Percentiles rank a stretch among this genome's conserved stretches.
Conservation (phyloP, 2,113 vertebrate species). For the Odontophorus gujanensis region DNA sequence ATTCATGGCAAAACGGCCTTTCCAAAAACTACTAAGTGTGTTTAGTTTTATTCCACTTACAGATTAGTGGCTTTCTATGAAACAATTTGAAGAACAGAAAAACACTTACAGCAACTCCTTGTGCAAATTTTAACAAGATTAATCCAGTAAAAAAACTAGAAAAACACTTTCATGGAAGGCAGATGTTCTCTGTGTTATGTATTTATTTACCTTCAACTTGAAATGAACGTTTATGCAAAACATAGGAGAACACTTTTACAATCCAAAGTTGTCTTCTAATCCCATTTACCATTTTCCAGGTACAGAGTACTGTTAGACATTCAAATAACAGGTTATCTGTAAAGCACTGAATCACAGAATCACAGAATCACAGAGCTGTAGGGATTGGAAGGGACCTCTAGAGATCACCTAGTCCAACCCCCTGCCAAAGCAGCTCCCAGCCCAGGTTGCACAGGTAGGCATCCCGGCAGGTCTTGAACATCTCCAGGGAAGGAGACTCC, state of each 20-base stretch:
- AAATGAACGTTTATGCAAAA: not conserved
- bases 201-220: not conserved
- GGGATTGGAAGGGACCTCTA: too few species aligned
- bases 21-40: not conserved
- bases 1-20: not conserved
- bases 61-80: not conserved
- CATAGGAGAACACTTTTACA: not conserved
- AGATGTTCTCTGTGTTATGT: not conserved
- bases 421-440: too few species aligned
- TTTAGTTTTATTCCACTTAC: not conserved
- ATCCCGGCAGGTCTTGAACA: too few species aligned
- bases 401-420: too few species aligned
- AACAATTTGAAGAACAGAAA: not conserved
- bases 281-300: not conserved
- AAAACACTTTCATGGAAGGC: not conserved
- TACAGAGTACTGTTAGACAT: not conserved
- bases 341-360: not conserved
- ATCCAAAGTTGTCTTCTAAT: not conserved
- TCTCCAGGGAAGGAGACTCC: too few species aligned
- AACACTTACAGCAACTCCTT: not conserved
- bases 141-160: not conserved
- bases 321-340: constrained; percentile 3
- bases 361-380: too few species aligned
- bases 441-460: too few species aligned
- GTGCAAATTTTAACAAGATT: not conserved